A percentile compares a stretch with the other conserved stretches of the same genome.
Evolutionary conservation across 2,113 vertebrate species (phyloP).

Genomic region (Vicugna pacos): DNA sequence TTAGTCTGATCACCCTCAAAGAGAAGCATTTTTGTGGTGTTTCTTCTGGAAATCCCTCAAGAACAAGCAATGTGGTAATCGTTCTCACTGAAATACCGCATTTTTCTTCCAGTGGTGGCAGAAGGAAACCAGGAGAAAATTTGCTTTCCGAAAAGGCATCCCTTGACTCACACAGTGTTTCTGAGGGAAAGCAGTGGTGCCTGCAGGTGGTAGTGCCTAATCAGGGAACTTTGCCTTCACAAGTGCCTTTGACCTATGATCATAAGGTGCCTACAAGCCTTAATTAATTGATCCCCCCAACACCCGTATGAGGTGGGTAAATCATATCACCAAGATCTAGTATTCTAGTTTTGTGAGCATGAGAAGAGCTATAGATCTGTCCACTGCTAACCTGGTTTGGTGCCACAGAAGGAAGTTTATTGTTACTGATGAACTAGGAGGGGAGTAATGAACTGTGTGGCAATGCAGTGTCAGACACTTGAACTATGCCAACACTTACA

Average conservation of each 20-base stretch:
- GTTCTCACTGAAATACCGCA: constrained; percentile 83
- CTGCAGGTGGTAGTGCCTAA: constrained; percentile 62
- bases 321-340: not conserved
- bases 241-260: not conserved
- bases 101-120: constrained; percentile 58
- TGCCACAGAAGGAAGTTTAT: not conserved
- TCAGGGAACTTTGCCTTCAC: not conserved
- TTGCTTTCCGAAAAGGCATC: constrained; percentile 62
- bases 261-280: not conserved
- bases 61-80: constrained; percentile 85
- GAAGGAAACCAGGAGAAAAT: constrained; percentile 70
- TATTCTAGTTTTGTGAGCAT: not conserved
- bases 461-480: not conserved
- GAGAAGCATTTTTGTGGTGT: constrained; percentile 89
- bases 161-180: constrained; percentile 65
- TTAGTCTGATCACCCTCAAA: constrained; percentile 79
- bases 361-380: not conserved
- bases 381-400: not conserved
- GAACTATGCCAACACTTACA: not conserved
- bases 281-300: constrained; percentile 40
- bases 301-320: not conserved
- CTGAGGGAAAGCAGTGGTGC: constrained; percentile 61
- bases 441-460: not conserved
- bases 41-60: constrained; percentile 87
- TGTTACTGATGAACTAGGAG: not conserved